These are phyloP conservation scores for Nomada fucata DNA, from an alignment of 2,888 invertebrate species.

Conservation along the genomic window DNA sequence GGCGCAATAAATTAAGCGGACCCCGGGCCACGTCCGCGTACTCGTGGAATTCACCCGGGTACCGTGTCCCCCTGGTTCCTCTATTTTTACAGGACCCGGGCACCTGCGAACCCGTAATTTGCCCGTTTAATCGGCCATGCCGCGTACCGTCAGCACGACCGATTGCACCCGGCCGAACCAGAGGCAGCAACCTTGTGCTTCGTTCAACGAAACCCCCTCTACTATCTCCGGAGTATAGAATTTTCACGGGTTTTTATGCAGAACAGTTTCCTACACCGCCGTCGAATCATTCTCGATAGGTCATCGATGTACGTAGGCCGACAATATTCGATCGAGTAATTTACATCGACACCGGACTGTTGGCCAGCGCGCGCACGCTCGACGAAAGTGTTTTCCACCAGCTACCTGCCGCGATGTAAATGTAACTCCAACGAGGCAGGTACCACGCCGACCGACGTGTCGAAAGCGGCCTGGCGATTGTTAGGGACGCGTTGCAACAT, in stretches of 20 bases:
- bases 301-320: neutral
- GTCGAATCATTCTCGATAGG: neutral
- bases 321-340: neutral
- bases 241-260: neutral
- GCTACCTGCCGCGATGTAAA: neutral
- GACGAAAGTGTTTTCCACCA: neutral
- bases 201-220: conserved; percentile 9
- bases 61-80: conserved; percentile 46
- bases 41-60: conserved; percentile 62
- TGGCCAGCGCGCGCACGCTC: too few relatives aligned
- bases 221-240: neutral
- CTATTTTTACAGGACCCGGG: conserved; percentile 56
- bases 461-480: conserved; percentile 25
- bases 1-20: conserved; percentile 65
- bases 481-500: conserved; percentile 26
- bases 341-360: neutral
- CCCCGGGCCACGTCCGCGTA: conserved; percentile 40
- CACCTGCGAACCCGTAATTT: conserved; percentile 69
- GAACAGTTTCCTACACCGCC: neutral
- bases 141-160: conserved; percentile 23
- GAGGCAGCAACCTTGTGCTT: conserved; percentile 27
- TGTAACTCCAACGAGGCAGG: neutral
- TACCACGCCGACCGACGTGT: conserved; percentile 5
- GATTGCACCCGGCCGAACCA: neutral
- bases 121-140: conserved; percentile 64